Evolutionary conservation across 2,888 invertebrate species (phyloP), one percentile per base, ranked within the genome.

Genomic region (Eurytoma californica): DNA sequence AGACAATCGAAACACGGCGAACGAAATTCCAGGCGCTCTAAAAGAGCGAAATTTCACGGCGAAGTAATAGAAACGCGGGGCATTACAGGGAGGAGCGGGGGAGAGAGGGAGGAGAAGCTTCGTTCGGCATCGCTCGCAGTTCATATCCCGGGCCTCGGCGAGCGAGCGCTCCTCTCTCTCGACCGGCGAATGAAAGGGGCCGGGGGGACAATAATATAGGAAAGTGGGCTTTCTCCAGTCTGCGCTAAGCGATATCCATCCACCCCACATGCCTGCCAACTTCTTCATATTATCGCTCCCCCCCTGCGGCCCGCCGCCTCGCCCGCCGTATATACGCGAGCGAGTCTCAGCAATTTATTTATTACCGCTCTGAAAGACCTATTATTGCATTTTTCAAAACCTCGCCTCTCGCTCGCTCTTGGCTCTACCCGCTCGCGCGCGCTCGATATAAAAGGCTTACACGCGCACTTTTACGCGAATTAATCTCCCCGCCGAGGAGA

Each of bases 371-470:
- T 86, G 83, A 84, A 85, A 87, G 84, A 86, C 85, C 88, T 87
- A 87, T 89, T 90, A 89, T 88, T 90, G 87, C 89, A 89, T 89
- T 88, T 89, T 89, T 88, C 86, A 86, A 88, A 89, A 89, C 81
- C 67, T 57, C 60, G 60, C 61, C 57, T 39, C 49, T 30, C 30
- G 14, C 47, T 77, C 80, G 63, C 72, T 58, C 67, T 57, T 20
- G 24, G 9, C 47, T 16, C 30, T 51, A 53, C 20, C 55, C 28
- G 30, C 14, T 28, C 3, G 2, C 14, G 13, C 65, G 30, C 67
- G 30, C 66, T 51, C 18, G 18, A 79, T 77, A 77, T 67, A 61
- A 77, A 77, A 80, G 73, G 72, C 80, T 74, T 80, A 77, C 77
- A 77, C 67, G 80, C 70, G 77, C 77, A 55, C 69, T 73, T 80